Evolutionary conservation across 2,113 vertebrate genomes (phyloP), one percentile per base, ranked within the genome.

Genomic region (Coracopsis vasa): DNA sequence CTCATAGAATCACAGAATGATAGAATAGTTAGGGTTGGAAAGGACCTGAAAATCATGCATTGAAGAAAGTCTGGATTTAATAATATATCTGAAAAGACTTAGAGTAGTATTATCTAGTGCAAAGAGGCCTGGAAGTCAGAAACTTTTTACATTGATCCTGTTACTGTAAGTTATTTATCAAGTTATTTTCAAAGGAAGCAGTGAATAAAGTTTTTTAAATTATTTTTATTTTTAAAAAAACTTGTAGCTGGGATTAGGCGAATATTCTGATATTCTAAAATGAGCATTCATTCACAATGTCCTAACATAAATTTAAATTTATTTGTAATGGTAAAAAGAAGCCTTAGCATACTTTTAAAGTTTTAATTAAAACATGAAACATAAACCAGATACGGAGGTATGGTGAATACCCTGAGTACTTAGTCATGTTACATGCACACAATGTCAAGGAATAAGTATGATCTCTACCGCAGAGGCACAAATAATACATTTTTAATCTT

Each of bases 391-490:
- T 67, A 14, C 37, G 16, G 33, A 54, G 16, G 3, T 70, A 39
- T 37, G 25, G 6, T 64, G 79, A 12, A 75, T 90, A 60, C 60
- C 16, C 47, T 50, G n/a, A 79, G 8, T 65, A 37, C 7, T 10
- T 6, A 66, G 33, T 16, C 33, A 58, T 35, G 33, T 9, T 81
- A 48, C 50, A 53, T 9, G 1, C 4, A 60, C 7, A 6, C 12
- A 13, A 2, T 66, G 12, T 65, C 95, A 95, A 81, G 69, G 48
- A 81, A 94, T 93, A 96, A 92, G 91, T 88, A 50, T 58, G 51
- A 39, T 80, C 56, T 95, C 12, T 21, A 54, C 1, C 7, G 17
- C 5, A 74, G 50, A 79, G 11, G 24, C 10, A 39, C 12, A 61
- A 54, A 20, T 75, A 82, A 64, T 20, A 85, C 21, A 24, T 61